Conservation (phyloP, 2,113 vertebrate species). For the Hiodon alosoides region DNA sequence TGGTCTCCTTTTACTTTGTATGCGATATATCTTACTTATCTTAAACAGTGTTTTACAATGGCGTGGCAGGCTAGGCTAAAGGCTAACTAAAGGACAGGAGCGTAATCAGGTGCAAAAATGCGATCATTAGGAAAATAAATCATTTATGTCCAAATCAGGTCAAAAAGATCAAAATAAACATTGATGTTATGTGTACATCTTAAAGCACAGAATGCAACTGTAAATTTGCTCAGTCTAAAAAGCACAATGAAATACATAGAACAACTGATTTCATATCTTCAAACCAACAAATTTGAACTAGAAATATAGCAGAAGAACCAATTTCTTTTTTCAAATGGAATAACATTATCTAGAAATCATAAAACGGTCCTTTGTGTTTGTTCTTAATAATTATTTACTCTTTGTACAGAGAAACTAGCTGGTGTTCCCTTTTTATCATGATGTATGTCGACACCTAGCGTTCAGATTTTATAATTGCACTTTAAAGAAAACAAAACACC, state of each 20-base stretch:
- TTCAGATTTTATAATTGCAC: slow-evolving; percentile 64
- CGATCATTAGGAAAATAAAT: slow-evolving; percentile 36
- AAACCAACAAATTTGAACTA: slow-evolving; percentile 21
- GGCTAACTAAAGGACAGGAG: slow-evolving; percentile 18
- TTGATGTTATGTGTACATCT: slow-evolving; percentile 15
- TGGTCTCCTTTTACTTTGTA: slow-evolving; percentile 39
- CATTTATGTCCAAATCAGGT: slow-evolving; percentile 32
- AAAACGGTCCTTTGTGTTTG: slow-evolving; percentile 9
- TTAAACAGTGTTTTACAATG: slow-evolving; percentile 16
- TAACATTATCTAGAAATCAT: slow-evolving; percentile 18
- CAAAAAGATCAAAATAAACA: slow-evolving; percentile 36
- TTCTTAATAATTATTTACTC: slow-evolving; percentile 11
- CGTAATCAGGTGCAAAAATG: slow-evolving; percentile 37
- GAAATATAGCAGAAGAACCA: slow-evolving; percentile 8
- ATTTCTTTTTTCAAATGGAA: slow-evolving; percentile 19
- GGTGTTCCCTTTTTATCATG: slow-evolving; percentile 44
- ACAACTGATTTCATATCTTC: slow-evolving; percentile 18
- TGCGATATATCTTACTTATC: slow-evolving; percentile 35
- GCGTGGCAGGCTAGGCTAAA: slow-evolving; percentile 29
- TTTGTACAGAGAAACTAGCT: slow-evolving; percentile 37
- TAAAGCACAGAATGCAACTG: slow-evolving; percentile 22
- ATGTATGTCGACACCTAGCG: slow-evolving; percentile 49
- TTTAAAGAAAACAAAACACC: slow-evolving; percentile 60
- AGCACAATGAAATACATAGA: slow-evolving; percentile 21
- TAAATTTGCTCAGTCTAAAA: slow-evolving; percentile 15